Evolutionary conservation across 2,113 vertebrate genomes (phyloP), one percentile per base, ranked within the genome.

Genomic region (Struthio camelus): DNA sequence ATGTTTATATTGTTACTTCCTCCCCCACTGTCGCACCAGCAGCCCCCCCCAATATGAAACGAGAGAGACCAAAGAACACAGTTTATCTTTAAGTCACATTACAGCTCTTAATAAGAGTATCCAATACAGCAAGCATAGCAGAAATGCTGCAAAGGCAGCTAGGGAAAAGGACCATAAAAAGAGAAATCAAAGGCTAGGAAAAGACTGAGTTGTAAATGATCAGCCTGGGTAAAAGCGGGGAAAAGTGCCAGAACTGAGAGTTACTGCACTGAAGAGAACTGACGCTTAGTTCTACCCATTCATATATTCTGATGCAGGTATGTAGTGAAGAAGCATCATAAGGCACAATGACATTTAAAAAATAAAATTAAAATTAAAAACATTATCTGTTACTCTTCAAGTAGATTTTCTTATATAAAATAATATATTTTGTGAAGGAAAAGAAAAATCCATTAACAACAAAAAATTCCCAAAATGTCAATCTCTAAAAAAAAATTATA

Each of bases 261-360:
- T 20, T 48, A 56, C 18, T 48, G 17, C 3, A 4, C 23, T 58
- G 46, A 62, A 66, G 44, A 59, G 42, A 90, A 50, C 27, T 32
- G 71, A 48, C 15, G 3, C 14, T 7, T 27, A 20, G 42, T 18
- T 22, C 42, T n/a, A 34, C 23, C 13, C 4, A 30, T 6, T 14
- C 11, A 0, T 6, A 25, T 2, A 9, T 24, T 20, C 34, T 3
- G 2, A 61, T 27, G 40, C 15, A 73, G 2, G 2, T 22, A 54
- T 7, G 14, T 44, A 42, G 3, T 42, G 70, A 48, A 61, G 13
- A 78, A 76, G 25, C 25, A 80, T 16, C 2, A 1, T 40, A 72
- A 75, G 5, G 11, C 24, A 28, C 3, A 73, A 53, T 70, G 44
- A n/a, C 4, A 23, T 62, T 83, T 7, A 3, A 40, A 80, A 78